Evolutionary conservation across 2,797 vertebrate species (phyloP).

Genomic region (Karalla daura): DNA sequence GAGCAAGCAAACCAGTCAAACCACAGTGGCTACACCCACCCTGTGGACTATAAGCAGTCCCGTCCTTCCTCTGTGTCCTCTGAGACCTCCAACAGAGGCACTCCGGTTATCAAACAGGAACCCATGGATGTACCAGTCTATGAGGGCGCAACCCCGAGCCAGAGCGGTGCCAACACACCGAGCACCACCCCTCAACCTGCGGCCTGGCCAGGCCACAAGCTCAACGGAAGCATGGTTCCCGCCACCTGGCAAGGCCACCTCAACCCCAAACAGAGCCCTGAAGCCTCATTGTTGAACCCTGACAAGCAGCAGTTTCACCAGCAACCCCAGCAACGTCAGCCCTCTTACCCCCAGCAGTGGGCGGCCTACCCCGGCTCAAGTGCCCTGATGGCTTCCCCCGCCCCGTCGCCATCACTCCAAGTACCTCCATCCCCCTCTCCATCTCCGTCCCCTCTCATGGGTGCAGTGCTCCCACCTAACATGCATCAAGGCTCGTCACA

Average conservation of each 20-base stretch:
- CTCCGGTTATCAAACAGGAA: conserved; percentile 92
- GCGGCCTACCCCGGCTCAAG: conserved; percentile 79
- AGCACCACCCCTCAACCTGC: conserved; percentile 70
- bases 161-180: conserved; percentile 66
- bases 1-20: conserved; percentile 67
- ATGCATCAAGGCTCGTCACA: conserved; percentile 56
- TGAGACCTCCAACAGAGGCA: conserved; percentile 74
- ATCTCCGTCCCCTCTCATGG: conserved; percentile 72
- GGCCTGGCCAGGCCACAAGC: conserved; percentile 87
- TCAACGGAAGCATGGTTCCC: conserved; percentile 79
- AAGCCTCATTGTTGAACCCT: conserved; percentile 64
- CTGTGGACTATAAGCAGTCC: conserved; percentile 69
- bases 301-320: conserved; percentile 80
- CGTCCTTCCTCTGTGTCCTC: conserved; percentile 75
- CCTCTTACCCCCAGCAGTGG: conserved; percentile 85
- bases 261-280: conserved; percentile 56
- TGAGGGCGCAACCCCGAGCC: conserved; percentile 63
- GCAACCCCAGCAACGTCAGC: conserved; percentile 75
- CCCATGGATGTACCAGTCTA: conserved; percentile 86
- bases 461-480: conserved; percentile 52
- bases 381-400: conserved; percentile 70
- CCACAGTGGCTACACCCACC: conserved; percentile 61
- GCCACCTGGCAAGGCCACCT: conserved; percentile 85
- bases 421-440: conserved; percentile 73
- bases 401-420: conserved; percentile 72